Evolutionary conservation across 30 jellyfish, hydroid and myxozoan species (phyloP).

Genomic region (Sanderia malayensis): DNA sequence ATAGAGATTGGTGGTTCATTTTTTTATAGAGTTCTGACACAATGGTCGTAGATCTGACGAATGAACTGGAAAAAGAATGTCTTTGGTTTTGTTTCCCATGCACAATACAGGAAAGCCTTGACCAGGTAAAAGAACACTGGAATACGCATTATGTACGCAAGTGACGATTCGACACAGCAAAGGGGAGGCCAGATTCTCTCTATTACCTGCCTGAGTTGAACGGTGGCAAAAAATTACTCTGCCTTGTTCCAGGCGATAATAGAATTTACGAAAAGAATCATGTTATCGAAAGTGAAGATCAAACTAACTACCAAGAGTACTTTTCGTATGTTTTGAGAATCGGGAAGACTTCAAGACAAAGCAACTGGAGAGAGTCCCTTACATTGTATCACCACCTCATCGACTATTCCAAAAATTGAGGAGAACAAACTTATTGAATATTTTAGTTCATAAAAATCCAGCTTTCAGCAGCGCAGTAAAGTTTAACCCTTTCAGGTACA

Average conservation of each 20-base stretch:
- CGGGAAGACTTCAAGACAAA: neutral
- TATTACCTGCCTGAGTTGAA: neutral
- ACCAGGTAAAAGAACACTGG: slow-evolving; percentile 7
- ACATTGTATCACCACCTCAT: too few species aligned
- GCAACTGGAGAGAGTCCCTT: neutral
- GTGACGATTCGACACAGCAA: neutral
- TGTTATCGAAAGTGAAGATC: neutral
- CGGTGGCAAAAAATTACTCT: neutral
- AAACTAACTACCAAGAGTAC: neutral
- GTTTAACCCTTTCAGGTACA: too few species aligned
- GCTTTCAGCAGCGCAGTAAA: too few species aligned
- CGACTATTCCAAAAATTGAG: too few species aligned
- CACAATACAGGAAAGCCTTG: neutral
- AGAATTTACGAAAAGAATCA: neutral
- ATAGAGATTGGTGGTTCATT: neutral
- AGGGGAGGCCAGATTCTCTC: neutral
- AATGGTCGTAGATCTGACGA: neutral
- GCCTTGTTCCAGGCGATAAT: neutral
- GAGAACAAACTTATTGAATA: too few species aligned
- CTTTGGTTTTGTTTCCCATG: neutral
- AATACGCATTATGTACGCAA: slow-evolving; percentile 11
- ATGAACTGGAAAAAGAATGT: neutral
- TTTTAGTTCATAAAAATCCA: too few species aligned
- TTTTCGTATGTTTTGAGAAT: neutral
- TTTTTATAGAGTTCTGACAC: neutral